Conservation (phyloP, 2,797 vertebrate genomes). For the Oophaga sylvatica region DNA sequence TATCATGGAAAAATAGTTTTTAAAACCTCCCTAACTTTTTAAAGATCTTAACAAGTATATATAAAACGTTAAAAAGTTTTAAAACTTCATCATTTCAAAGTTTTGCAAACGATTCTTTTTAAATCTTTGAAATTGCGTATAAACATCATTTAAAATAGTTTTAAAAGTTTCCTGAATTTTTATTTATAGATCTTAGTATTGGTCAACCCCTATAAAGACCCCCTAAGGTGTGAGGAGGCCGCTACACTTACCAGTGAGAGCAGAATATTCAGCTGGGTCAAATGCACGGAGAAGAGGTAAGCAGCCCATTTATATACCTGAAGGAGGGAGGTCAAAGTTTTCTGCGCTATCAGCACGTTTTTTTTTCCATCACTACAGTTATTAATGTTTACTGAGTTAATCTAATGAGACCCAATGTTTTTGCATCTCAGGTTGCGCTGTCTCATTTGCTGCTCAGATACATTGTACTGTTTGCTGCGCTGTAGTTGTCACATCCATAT, state of each 20-base stretch:
- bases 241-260: constrained; percentile 26
- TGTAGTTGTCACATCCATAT: not conserved
- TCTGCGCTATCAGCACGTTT: constrained; percentile 45
- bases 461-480: constrained; percentile 10
- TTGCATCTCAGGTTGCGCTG: not conserved
- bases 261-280: not conserved
- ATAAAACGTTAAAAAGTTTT: too few species aligned
- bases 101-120: too few species aligned
- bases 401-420: constrained; percentile 26
- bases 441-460: not conserved
- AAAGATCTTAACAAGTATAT: too few species aligned
- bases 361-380: constrained; percentile 8
- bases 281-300: constrained; percentile 6
- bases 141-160: too few species aligned
- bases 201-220: not conserved
- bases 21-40: too few species aligned
- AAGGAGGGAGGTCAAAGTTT: constrained; percentile 56
- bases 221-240: too few species aligned
- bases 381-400: constrained; percentile 60
- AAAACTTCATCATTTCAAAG: too few species aligned
- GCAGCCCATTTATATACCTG: constrained; percentile 21
- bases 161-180: not conserved
- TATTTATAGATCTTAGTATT: not conserved
- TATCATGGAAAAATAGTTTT: too few species aligned
- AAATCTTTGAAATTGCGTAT: too few species aligned